These are phyloP conservation scores for Oscheius myriophilus DNA, from an alignment of 2,888 invertebrate species.

Conservation along the genomic window DNA sequence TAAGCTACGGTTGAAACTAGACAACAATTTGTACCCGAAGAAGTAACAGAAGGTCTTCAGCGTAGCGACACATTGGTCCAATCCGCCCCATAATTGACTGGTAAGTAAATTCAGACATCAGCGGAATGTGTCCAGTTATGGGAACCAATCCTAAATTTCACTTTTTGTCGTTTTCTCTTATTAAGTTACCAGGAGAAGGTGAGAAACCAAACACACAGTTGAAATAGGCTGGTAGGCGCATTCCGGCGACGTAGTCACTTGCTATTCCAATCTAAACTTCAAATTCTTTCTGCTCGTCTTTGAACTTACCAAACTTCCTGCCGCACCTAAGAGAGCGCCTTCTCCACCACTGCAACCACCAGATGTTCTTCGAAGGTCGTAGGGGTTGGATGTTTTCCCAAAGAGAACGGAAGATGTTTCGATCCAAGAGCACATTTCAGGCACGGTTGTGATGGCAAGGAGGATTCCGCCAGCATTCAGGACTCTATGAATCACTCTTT, in stretches of 20 bases:
- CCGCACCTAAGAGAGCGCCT: conserved; percentile 6
- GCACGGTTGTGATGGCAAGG: conserved; percentile 16
- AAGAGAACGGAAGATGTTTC: neutral
- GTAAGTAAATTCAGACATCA: neutral
- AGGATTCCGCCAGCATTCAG: conserved; percentile 11
- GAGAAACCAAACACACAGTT: too few species aligned
- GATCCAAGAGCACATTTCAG: conserved; percentile 19
- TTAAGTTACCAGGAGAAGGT: neutral
- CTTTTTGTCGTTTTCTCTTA: neutral
- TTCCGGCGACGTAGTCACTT: too few species aligned
- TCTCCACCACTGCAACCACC: conserved; percentile 24
- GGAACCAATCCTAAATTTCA: neutral
- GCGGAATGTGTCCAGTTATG: neutral
- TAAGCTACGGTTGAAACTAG: too few species aligned
- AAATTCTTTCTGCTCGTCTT: neutral
- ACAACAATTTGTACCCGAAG: too few species aligned
- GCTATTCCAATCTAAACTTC: neutral
- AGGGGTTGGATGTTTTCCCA: neutral
- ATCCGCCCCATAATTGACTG: neutral
- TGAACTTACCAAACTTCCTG: neutral
- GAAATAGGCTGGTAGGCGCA: too few species aligned
- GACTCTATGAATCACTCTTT: conserved; percentile 4
- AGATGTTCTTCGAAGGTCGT: conserved; percentile 4
- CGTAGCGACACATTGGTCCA: conserved; percentile 1
- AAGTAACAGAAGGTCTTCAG: neutral